Evolutionary conservation across 2,113 vertebrate species (phyloP).

Genomic region (Lamprologus ornatipinnis): DNA sequence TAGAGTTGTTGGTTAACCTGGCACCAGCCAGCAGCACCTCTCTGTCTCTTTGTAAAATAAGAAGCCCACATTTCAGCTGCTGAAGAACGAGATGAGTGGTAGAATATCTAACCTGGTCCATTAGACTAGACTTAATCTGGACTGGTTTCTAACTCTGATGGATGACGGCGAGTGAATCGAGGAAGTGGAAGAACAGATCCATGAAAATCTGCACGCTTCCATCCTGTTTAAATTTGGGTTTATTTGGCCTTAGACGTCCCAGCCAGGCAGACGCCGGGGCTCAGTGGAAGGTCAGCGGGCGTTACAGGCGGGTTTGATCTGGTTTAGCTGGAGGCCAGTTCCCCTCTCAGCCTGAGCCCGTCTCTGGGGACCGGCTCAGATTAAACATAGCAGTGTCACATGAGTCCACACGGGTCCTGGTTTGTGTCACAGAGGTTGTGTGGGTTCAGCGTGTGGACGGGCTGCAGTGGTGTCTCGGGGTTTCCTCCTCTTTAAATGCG

Average conservation of each 20-base stretch:
- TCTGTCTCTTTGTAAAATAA: not conserved
- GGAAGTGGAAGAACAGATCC: too few relatives aligned
- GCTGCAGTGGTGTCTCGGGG: not conserved
- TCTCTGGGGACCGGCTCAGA: not conserved
- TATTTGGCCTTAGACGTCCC: not conserved
- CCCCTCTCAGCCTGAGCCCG: not conserved
- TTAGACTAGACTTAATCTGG: not conserved
- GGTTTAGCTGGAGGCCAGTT: not conserved
- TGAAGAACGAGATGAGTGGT: not conserved
- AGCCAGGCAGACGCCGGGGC: not conserved
- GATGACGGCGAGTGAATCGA: too few relatives aligned
- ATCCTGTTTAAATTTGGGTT: not conserved
- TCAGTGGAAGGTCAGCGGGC: not conserved
- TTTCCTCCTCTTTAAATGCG: not conserved
- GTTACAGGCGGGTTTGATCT: not conserved
- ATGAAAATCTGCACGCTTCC: not conserved
- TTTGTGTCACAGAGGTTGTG: not conserved
- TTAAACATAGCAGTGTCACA: not conserved
- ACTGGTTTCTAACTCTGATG: not conserved
- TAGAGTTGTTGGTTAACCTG: not conserved
- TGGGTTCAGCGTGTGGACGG: accelerated
- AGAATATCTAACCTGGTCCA: not conserved
- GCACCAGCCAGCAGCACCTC: not conserved
- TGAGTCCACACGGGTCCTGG: not conserved
- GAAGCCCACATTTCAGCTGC: not conserved